These are phyloP conservation scores for Liolophura sinensis DNA, from an alignment of 1,140 invertebrate species.

Conservation along the genomic window DNA sequence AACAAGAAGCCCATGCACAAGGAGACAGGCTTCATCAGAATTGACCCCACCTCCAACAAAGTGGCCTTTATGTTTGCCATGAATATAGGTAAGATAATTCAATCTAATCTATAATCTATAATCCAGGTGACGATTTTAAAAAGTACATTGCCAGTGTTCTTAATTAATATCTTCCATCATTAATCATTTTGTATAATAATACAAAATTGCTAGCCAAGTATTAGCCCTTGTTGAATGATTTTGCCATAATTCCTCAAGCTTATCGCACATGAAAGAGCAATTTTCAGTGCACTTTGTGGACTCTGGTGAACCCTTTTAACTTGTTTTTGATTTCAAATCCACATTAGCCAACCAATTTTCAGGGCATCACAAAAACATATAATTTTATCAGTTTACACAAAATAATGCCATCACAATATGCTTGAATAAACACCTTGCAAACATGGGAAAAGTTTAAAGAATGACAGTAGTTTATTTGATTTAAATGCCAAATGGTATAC, in stretches of 20 bases:
- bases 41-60: conserved; percentile 65
- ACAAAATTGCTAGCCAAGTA: not conserved
- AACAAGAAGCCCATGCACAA: conserved; percentile 67
- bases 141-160: not conserved
- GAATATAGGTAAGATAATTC: conserved; percentile 61
- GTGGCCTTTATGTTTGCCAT: conserved; percentile 67
- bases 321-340: too few species aligned
- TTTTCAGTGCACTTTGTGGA: not conserved
- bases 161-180: not conserved
- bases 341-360: too few species aligned
- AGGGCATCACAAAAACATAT: too few species aligned
- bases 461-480: too few species aligned
- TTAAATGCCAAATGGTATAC: too few species aligned
- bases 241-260: not conserved
- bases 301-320: not conserved
- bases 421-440: too few species aligned
- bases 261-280: too few species aligned
- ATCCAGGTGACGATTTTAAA: too few species aligned
- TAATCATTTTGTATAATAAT: not conserved
- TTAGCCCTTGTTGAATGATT: not conserved
- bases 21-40: conserved; percentile 68
- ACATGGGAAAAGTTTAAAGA: too few species aligned
- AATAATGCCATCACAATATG: too few species aligned
- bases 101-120: not conserved
- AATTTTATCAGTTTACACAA: too few species aligned